Conservation (phyloP, 2,113 vertebrate species). For the Neopipo cinnamomea region DNA sequence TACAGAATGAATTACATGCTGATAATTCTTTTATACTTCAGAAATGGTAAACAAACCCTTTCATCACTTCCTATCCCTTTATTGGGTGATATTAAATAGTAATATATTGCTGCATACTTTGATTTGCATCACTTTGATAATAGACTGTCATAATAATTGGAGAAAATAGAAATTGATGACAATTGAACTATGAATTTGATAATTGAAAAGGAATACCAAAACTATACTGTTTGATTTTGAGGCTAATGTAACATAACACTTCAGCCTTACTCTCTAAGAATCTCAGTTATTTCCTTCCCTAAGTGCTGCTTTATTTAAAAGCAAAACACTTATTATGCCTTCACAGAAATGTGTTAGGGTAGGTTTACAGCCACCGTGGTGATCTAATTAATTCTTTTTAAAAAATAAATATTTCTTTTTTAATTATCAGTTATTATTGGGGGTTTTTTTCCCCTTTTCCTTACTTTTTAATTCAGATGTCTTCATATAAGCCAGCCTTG, state of each 20-base stretch:
- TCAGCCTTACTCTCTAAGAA: not conserved
- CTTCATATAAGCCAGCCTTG: not conserved
- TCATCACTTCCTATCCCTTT: not conserved
- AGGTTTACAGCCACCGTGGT: not conserved
- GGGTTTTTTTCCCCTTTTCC: fast-evolving
- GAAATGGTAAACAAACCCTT: not conserved
- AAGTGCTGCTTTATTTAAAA: not conserved
- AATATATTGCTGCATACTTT: not conserved
- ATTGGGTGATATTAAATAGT: not conserved
- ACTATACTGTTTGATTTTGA: not conserved
- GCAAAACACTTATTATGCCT: not conserved
- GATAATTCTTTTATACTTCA: not conserved
- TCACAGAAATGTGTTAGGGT: not conserved
- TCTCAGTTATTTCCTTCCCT: not conserved
- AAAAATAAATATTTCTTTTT: not conserved
- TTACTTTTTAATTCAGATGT: not conserved
- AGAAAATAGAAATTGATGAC: not conserved
- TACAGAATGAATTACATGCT: not conserved
- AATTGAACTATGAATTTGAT: not conserved
- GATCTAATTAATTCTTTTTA: not conserved
- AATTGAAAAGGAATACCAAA: not conserved
- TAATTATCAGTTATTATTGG: not conserved
- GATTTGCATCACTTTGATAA: not conserved
- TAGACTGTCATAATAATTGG: not conserved
- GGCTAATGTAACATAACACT: not conserved